Evolutionary conservation across 2,113 vertebrate species (phyloP), one percentile per base, ranked within the genome.

Genomic region (Guaruba guarouba): DNA sequence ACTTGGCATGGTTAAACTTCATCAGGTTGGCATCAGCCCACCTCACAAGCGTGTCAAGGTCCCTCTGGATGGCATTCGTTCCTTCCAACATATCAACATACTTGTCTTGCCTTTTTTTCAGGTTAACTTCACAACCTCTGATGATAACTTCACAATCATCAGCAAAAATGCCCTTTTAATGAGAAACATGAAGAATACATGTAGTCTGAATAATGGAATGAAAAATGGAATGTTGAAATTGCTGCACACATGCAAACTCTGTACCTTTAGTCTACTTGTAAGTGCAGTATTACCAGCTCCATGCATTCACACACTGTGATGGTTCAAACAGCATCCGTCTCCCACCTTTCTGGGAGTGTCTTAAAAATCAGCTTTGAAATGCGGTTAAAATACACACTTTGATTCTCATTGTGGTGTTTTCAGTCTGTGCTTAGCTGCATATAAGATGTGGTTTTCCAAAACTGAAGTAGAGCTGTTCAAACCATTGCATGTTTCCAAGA

Each of bases 191-290:
- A 88, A 20, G 61, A 70, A 29, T 18, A 29, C 0, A 1, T 13
- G n/a, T 31, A 13, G 48, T 49, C 61, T 81, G 69, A 13, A 23
- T 4, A n/a, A 15, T 59, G 57, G 13, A 3, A 13, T 2, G 4
- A 55, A 31, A 46, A 70, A 78, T 25, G 37, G 20, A 28, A 19
- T 24, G 22, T 71, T 75, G 48, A 23, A 90, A 92, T 46, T 6
- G 7, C 39, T 11, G 7, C 41, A 3, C 4, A 5, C 9, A 15
- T 27, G 28, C 6, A 11, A n/a, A 11, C 28, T 3, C 5, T 1
- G 12, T 33, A n/a, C 20, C 31, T 66, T 52, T 39, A 69, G 55
- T 46, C 57, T 7, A 1, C 5, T 49, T 44, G 44, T 22, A 33
- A 78, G 57, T 1, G 3, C 35, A 3, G 31, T 1, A 6, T 3